Base-by-base conservation (phyloP, 2,797 vertebrate genomes). In the Diglossa cyanea region DNA sequence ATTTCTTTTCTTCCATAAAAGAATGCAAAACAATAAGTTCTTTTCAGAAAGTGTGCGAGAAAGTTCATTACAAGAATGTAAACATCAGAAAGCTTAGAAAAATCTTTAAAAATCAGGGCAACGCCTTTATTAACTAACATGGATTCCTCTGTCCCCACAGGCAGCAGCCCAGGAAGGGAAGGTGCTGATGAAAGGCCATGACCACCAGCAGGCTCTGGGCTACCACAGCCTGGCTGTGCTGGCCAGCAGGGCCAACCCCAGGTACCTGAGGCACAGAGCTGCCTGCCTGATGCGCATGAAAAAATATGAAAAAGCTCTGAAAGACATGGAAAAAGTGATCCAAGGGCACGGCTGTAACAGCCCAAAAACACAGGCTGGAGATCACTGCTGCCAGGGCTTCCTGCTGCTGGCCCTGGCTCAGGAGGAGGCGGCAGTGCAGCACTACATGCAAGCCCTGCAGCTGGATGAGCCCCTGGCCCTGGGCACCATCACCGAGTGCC, bases 121-220 rank as follows among this genome's bases (percentile, higher is more conserved):
- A 25, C 13, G 4, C 7, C 13, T 80, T 37, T 15, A 10, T 33
- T 5, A 19, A 31, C 66, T 77, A 19, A 62, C 26, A 7, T 2
- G 20, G 42, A 35, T 33, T 9, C 17, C 44, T 66, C 62, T 89
- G 45, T 82, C 15, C 72, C 42, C 92, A 4, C 90, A 99, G 99
- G 98, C 98, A 8, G 98, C 99, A 51, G 98, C 98, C 26, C 98
- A 97, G 95, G 98, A 99, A 94, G 99, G 99, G 44, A 94, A 96
- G 26, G 74, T 42, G 8, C 95, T 98, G 82, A 96, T 98, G 17
- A 97, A 96, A 26, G 66, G 63, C 2, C 96, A 97, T 1, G 96
- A 83, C 20, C 98, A 98, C 23, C 83, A 97, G 72, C 97, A 91
- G 87, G 98, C 99, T 1, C 96, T 99, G 44, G 71, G 97, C 20